Conservation (phyloP, 2,888 invertebrate species). For the Hemaris fuciformis region DNA sequence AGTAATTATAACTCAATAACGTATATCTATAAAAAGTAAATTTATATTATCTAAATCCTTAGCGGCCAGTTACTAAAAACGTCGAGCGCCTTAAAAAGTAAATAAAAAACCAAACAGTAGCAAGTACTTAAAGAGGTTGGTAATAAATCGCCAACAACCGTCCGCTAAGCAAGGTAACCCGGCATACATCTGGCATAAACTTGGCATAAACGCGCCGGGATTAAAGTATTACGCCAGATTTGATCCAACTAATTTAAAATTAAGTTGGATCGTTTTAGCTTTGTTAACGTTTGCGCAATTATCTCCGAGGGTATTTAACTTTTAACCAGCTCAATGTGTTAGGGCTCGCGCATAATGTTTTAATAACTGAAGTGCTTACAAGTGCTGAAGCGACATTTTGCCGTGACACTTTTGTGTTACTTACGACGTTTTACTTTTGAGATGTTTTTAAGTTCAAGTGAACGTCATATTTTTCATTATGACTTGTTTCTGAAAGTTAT, state of each 20-base stretch:
- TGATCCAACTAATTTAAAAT: conserved; percentile 10
- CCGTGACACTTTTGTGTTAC: background rate
- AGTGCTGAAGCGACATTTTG: background rate
- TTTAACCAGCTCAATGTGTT: background rate
- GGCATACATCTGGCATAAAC: conserved; percentile 12
- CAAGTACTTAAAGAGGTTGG: background rate
- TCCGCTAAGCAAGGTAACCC: background rate
- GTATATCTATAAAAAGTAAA: too few species aligned
- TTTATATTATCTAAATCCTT: background rate
- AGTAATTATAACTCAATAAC: too few species aligned
- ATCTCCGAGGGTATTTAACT: conserved; percentile 10
- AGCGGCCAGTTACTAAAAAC: background rate
- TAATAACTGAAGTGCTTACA: background rate
- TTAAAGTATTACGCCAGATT: conserved; percentile 9
- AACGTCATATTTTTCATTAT: too few species aligned
- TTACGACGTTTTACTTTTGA: background rate
- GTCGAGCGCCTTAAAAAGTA: background rate
- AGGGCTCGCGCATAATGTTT: conserved; percentile 3
- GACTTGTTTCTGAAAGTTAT: too few species aligned
- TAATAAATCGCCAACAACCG: background rate
- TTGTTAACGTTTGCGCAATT: conserved; percentile 12
- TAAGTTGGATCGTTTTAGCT: conserved; percentile 8
- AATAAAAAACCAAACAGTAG: background rate
- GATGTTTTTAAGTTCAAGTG: too few species aligned
- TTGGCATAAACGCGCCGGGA: conserved; percentile 3